Evolutionary conservation across 2,113 vertebrate genomes (phyloP).

Genomic region (Sula dactylatra): DNA sequence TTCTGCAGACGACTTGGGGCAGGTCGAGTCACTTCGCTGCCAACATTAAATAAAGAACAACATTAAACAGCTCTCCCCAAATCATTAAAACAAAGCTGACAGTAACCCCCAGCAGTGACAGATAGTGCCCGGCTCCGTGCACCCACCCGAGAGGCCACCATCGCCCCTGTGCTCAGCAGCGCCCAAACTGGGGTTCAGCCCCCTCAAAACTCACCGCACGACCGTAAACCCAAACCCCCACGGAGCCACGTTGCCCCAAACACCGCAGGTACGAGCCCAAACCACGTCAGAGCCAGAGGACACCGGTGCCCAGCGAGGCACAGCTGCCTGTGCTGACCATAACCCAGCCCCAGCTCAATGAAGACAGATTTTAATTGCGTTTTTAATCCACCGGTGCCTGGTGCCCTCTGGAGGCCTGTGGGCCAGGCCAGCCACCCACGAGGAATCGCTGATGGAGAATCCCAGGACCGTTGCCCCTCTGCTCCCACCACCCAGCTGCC

Average conservation of each 20-base stretch:
- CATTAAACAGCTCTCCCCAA: not conserved
- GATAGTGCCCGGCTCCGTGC: rapidly evolving
- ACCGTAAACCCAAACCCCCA: too few species aligned
- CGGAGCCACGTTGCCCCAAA: not conserved
- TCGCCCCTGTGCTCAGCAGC: not conserved
- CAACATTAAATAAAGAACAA: not conserved
- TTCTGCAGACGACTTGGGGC: rapidly evolving
- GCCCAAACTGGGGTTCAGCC: not conserved
- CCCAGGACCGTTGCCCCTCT: not conserved
- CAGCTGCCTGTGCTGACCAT: not conserved
- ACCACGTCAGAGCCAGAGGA: rapidly evolving
- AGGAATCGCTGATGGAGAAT: rapidly evolving
- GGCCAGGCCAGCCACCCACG: rapidly evolving
- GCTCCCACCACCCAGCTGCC: not conserved
- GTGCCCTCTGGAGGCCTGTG: not conserved
- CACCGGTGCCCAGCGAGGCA: not conserved
- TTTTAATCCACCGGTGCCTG: not conserved
- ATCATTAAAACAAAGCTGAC: too few species aligned
- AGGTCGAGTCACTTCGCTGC: not conserved
- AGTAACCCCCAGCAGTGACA: not conserved
- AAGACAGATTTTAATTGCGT: not conserved
- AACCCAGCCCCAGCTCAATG: not conserved
- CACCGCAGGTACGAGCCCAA: not conserved
- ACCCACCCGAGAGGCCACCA: not conserved
- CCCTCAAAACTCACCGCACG: not conserved